Evolutionary conservation across 1,140 invertebrate species (phyloP).

Genomic region (Physella acuta): DNA sequence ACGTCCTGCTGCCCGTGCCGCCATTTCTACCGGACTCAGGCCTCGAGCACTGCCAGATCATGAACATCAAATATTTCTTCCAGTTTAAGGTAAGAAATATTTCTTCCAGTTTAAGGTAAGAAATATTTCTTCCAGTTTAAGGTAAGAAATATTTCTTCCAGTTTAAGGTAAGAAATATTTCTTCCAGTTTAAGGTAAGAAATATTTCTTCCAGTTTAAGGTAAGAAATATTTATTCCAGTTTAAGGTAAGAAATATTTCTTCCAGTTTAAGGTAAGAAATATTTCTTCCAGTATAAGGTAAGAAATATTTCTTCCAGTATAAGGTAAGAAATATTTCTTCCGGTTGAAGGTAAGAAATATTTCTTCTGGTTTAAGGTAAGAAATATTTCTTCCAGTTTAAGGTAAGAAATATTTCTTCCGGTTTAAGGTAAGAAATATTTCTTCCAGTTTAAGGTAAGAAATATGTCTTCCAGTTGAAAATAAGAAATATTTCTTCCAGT

Average conservation of each 20-base stretch:
- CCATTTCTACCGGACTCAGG: constrained; percentile 55
- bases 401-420: constrained; percentile 25
- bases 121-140: constrained; percentile 52
- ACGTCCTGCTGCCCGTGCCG: constrained; percentile 52
- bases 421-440: no score
- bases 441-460: constrained; percentile 48
- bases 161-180: no score
- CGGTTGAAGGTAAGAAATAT: constrained; percentile 42
- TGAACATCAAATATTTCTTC: constrained; percentile 53
- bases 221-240: constrained; percentile 52
- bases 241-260: constrained; percentile 32
- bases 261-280: no score
- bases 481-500: constrained; percentile 51
- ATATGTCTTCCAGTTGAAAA: constrained; percentile 31
- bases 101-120: constrained; percentile 43
- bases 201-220: no score
- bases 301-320: neutral
- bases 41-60: constrained; percentile 53
- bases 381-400: constrained; percentile 52
- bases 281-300: constrained; percentile 51
- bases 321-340: constrained; percentile 51
- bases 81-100: constrained; percentile 42
- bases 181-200: constrained; percentile 48
- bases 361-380: no score
- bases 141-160: constrained; percentile 25